Base-by-base conservation (phyloP, 2,113 vertebrate genomes). In the Sebastes fasciatus region DNA sequence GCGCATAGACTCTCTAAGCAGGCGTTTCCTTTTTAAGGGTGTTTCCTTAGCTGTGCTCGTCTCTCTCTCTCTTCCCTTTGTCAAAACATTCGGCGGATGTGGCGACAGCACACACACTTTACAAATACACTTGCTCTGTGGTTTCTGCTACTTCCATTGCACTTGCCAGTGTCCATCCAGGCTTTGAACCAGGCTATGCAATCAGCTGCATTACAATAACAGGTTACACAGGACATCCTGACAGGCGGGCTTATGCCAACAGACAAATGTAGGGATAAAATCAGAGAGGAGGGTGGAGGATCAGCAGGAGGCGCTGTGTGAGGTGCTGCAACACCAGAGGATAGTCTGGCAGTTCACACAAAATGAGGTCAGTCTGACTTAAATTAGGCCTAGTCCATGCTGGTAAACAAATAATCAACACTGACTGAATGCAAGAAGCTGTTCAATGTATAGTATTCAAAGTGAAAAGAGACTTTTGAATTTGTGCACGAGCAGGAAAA, bases 1-100 rank as follows among this genome's bases (percentile, higher is more conserved):
- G 46, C 1, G 49, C 40, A 23, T 13, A 62, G 80, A 23, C 74
- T 87, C 82, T 82, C 58, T 72, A 58, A 79, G 84, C 86, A 88
- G 90, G 79, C 74, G 80, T 85, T 94, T 92, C 87, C 90, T 93
- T 88, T 88, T 81, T 61, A 70, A 82, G 88, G 90, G 91, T 82
- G 92, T 91, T 93, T 91, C 88, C 89, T 77, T 88, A 45, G 71
- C 74, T 79, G 64, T 73, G 79, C 71, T 88, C 14, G 60, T 80
- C 60, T 88, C 52, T 79, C 45, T 79, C 80, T 80, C 80, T 91
- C 82, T 89, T 88, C 71, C 85, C 85, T 86, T 91, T 92, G 87
- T 91, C 80, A 91, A 91, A 93, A 93, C 91, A 91, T 79, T 84
- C 46, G 88, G 86, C 86, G 86, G 90, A 94, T 92, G 90, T 92